These are phyloP conservation scores for Sus cebifrons DNA, from an alignment of 2,797 vertebrate species.

Conservation along the genomic window DNA sequence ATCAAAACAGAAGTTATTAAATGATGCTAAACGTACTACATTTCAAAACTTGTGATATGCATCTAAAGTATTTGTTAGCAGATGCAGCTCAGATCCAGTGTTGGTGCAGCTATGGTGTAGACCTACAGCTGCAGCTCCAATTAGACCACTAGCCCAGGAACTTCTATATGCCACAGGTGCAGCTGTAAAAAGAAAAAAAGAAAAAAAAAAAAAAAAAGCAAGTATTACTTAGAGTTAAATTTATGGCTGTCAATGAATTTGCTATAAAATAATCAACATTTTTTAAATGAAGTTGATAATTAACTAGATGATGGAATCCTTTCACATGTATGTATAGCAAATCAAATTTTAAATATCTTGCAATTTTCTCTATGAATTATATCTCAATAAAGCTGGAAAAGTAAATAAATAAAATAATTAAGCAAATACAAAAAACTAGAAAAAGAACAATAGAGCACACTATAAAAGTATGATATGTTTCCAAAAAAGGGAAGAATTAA, in stretches of 20 bases:
- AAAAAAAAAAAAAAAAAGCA: no score
- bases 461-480: not conserved
- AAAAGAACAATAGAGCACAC: not conserved
- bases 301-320: not conserved
- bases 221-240: slow-evolving; percentile 33
- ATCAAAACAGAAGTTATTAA: slow-evolving; percentile 6
- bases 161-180: no score
- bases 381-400: not conserved
- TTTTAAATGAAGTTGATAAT: not conserved
- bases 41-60: not conserved
- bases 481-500: not conserved
- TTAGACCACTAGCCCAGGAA: no score
- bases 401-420: not conserved
- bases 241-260: not conserved
- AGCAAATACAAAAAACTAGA: slow-evolving; percentile 25
- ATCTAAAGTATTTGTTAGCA: not conserved
- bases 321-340: not conserved
- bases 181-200: no score
- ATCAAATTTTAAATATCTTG: not conserved
- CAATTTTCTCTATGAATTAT: not conserved
- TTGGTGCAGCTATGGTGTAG: no score
- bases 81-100: no score
- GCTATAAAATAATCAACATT: not conserved
- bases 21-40: not conserved
- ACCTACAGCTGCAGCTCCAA: no score